Percentiles rank a stretch among this genome's conserved stretches.
phyloP scores from a whole-genome alignment of 2,888 invertebrate genomes.

The Silvanus unidentatus region DNA sequence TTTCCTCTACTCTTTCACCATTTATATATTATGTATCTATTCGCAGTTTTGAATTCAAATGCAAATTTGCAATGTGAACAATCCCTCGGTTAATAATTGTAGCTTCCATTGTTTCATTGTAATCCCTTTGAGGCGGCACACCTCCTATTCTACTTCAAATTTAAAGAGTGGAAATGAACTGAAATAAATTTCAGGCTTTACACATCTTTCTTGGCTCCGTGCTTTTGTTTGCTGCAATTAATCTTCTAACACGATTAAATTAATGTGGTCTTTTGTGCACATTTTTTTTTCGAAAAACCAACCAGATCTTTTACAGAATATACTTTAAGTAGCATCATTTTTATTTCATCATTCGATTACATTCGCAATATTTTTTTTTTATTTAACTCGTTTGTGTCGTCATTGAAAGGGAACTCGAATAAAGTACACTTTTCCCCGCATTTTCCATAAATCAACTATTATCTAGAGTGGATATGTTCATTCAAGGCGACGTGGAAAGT shows the following conservation, averaged over 20 bases:
- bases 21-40: too few relatives aligned
- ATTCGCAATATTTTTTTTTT: too few relatives aligned
- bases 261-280: constrained; percentile 14
- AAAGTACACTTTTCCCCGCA: too few relatives aligned
- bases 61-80: constrained; percentile 20
- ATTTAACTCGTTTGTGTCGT: too few relatives aligned
- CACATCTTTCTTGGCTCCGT: constrained; percentile 27
- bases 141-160: constrained; percentile 25
- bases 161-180: constrained; percentile 30
- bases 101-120: constrained; percentile 25
- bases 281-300: too few relatives aligned
- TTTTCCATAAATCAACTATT: too few relatives aligned
- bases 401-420: too few relatives aligned
- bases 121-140: constrained; percentile 20
- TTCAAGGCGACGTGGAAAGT: too few relatives aligned
- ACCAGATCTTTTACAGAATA: too few relatives aligned
- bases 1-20: not conserved
- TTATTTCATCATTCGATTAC: too few relatives aligned
- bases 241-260: constrained; percentile 28
- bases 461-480: too few relatives aligned
- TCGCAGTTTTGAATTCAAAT: constrained; percentile 13
- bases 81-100: constrained; percentile 22
- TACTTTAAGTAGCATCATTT: too few relatives aligned
- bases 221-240: constrained; percentile 29
- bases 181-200: constrained; percentile 29